phyloP scores from a whole-genome alignment of 2,113 vertebrate species.

The Vireo altiloquus region DNA sequence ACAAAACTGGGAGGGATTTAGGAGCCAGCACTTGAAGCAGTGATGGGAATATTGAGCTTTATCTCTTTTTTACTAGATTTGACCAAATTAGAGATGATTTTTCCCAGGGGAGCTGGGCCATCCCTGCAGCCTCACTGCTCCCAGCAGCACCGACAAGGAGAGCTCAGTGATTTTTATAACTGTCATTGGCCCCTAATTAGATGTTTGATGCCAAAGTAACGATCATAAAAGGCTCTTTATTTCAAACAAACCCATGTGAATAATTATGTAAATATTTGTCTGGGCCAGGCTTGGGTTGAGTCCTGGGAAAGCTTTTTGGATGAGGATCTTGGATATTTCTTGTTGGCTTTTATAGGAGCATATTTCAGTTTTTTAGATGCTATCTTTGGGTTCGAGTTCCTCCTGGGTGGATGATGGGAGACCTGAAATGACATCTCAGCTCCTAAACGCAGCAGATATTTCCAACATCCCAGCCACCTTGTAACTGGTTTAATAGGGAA shows the following conservation, averaged over 20 bases:
- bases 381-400: slow-evolving; percentile 29
- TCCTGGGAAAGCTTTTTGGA: slow-evolving; percentile 56
- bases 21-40: not conserved
- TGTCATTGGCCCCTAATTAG: slow-evolving; percentile 24
- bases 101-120: not conserved
- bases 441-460: not conserved
- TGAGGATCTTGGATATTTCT: not conserved
- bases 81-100: not conserved
- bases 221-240: slow-evolving; percentile 47
- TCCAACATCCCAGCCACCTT: not conserved
- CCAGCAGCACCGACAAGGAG: not conserved
- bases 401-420: not conserved
- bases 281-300: slow-evolving; percentile 13
- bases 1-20: not conserved
- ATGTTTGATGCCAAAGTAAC: slow-evolving; percentile 21
- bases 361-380: not conserved
- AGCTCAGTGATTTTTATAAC: not conserved
- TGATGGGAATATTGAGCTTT: not conserved
- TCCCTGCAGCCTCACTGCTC: not conserved
- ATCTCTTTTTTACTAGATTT: not conserved
- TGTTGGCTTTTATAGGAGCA: not conserved
- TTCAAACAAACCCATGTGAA: slow-evolving; percentile 58
- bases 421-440: slow-evolving; percentile 9
- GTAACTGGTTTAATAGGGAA: not conserved
- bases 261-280: slow-evolving; percentile 62